A percentile compares a stretch with the other conserved stretches of the same genome.
These are phyloP conservation scores for Trichosurus vulpecula DNA, from an alignment of 2,797 vertebrate species.

Conservation along the genomic window DNA sequence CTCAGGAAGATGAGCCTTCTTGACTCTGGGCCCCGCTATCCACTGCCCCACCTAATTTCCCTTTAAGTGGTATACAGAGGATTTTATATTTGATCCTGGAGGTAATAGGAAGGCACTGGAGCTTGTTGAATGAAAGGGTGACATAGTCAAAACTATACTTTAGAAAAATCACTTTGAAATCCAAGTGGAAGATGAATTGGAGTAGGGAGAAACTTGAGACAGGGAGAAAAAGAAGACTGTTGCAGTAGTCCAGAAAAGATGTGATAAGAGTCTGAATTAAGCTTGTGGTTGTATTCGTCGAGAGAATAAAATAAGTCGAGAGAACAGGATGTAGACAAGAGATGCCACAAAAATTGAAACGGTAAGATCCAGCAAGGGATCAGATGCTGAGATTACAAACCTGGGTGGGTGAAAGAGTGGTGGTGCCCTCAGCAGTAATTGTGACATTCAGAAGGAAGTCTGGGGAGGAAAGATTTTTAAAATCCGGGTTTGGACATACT, in stretches of 20 bases:
- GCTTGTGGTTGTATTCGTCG: background rate
- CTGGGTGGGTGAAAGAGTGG: background rate
- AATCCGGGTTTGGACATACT: background rate
- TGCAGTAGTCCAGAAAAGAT: background rate
- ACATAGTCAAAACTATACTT: background rate
- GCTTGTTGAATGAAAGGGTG: background rate
- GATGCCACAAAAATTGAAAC: background rate
- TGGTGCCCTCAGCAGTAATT: background rate
- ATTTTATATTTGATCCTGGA: background rate
- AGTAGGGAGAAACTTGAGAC: background rate
- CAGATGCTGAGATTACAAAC: background rate
- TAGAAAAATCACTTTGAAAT: background rate
- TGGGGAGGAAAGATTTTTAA: background rate
- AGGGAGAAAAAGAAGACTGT: background rate
- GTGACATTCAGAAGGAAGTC: background rate
- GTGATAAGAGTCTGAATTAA: background rate
- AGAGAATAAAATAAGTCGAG: background rate
- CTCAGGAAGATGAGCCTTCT: background rate
- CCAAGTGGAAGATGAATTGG: background rate
- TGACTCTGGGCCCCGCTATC: background rate
- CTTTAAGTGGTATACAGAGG: background rate
- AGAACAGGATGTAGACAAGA: background rate
- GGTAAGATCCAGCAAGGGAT: background rate
- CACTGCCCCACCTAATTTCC: too few relatives aligned
- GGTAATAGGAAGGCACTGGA: background rate